Evolutionary conservation across 2,113 vertebrate genomes (phyloP).

Genomic region (Callopanchax toddi): DNA sequence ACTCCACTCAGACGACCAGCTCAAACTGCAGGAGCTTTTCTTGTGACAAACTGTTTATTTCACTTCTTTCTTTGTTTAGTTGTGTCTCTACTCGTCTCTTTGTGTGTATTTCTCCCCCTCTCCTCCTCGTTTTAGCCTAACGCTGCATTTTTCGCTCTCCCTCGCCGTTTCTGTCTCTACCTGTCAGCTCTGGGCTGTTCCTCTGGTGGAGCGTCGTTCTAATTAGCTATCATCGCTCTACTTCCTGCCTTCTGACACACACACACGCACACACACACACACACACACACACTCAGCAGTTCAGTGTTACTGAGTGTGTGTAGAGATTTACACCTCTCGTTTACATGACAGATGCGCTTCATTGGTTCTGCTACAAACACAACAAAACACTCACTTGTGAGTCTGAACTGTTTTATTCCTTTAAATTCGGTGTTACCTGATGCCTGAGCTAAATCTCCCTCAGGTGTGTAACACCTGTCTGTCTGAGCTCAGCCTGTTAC

Average conservation of each 20-base stretch:
- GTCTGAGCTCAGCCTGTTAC: not conserved
- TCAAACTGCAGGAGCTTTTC: too few species aligned
- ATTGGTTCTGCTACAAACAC: constrained; percentile 15
- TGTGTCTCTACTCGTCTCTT: not conserved
- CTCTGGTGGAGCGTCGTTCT: constrained; percentile 42
- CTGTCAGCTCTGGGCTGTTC: constrained; percentile 40
- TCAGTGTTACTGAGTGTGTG: constrained; percentile 14
- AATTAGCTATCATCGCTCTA: constrained; percentile 63
- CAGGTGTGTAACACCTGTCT: constrained; percentile 32
- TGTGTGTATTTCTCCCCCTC: not conserved
- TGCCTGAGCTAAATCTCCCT: not conserved
- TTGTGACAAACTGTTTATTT: not conserved
- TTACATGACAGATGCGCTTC: constrained; percentile 51
- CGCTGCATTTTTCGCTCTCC: constrained; percentile 6
- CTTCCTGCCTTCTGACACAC: constrained; percentile 50
- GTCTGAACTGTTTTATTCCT: constrained; percentile 11
- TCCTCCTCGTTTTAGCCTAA: constrained; percentile 14
- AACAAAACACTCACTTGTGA: constrained; percentile 6
- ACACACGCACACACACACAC: constrained; percentile 12
- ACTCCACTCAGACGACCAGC: not conserved
- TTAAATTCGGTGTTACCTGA: constrained; percentile 28
- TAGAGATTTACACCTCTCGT: constrained; percentile 37
- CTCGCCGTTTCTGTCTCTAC: constrained; percentile 14
- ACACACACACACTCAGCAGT: not conserved
- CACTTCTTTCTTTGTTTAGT: not conserved